A percentile compares a stretch with the other conserved stretches of the same genome.
phyloP scores from a whole-genome alignment of 2,888 invertebrate genomes.

The Sabatieria punctata region DNA sequence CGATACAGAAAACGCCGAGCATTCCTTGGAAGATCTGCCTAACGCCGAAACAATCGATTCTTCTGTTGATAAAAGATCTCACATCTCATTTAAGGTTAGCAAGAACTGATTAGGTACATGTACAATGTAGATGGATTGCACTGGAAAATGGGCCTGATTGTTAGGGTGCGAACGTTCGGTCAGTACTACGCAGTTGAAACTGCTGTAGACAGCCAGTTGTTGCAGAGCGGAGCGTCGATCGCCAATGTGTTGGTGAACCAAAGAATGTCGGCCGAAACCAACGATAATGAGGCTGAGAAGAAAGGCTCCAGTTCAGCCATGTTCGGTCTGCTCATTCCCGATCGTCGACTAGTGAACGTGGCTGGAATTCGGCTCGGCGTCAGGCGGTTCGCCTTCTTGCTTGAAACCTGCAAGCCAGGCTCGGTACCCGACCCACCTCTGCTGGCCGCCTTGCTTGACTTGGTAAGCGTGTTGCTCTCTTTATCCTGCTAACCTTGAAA shows the following conservation, averaged over 20 bases:
- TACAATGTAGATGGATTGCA: too few species aligned
- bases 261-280: not conserved
- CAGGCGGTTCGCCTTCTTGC: slow-evolving; percentile 66
- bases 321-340: slow-evolving; percentile 8
- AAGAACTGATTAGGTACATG: too few species aligned
- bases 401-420: slow-evolving; percentile 90
- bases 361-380: slow-evolving; percentile 68
- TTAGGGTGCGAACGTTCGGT: too few species aligned
- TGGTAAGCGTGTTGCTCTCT: slow-evolving; percentile 46
- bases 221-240: too few species aligned
- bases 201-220: too few species aligned
- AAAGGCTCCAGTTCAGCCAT: too few species aligned
- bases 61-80: not conserved
- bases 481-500: not conserved
- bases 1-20: slow-evolving; percentile 15
- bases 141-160: too few species aligned
- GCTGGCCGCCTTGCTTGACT: slow-evolving; percentile 75
- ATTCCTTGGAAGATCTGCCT: slow-evolving; percentile 11
- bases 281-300: too few species aligned
- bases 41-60: not conserved
- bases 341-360: slow-evolving; percentile 57
- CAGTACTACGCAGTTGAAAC: too few species aligned
- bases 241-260: slow-evolving; percentile 1
- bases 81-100: too few species aligned
- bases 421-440: slow-evolving; percentile 88